These are phyloP conservation scores for Microctenopoma stevenorrisi DNA, from an alignment of 2,797 vertebrate species.

Conservation along the genomic window DNA sequence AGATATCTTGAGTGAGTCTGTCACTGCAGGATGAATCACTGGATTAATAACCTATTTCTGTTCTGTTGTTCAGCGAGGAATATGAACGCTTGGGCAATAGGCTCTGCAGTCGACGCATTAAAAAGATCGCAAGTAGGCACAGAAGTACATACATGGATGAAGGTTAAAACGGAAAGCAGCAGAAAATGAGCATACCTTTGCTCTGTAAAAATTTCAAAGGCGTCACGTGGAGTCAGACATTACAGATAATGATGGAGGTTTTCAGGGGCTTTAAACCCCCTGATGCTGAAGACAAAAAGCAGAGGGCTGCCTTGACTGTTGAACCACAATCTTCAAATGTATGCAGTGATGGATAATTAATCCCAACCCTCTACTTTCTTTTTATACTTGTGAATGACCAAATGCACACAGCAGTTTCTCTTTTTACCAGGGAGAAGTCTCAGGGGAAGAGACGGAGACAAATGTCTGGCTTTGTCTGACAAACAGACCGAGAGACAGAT, in stretches of 20 bases:
- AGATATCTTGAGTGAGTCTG: constrained; percentile 46
- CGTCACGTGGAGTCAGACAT: constrained; percentile 25
- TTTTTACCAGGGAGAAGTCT: constrained; percentile 31
- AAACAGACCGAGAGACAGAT: constrained; percentile 71
- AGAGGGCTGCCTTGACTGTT: constrained; percentile 42
- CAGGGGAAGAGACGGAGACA: constrained; percentile 52
- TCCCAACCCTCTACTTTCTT: constrained; percentile 43
- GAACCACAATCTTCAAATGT: constrained; percentile 54
- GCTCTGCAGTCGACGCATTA: constrained; percentile 35
- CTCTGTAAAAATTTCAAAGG: constrained; percentile 44
- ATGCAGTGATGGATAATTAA: constrained; percentile 63
- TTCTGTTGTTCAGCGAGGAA: constrained; percentile 61
- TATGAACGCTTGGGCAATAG: constrained; percentile 37
- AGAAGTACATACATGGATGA: constrained; percentile 24
- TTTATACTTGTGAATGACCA: constrained; percentile 48
- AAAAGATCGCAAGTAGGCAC: constrained; percentile 14
- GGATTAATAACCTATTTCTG: constrained; percentile 71
- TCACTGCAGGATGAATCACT: constrained; percentile 63
- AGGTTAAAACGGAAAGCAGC: not conserved
- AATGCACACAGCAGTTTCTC: constrained; percentile 37
- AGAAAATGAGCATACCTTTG: constrained; percentile 19
- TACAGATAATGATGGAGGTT: constrained; percentile 46
- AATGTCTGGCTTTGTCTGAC: constrained; percentile 59
- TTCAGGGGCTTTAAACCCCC: constrained; percentile 28
- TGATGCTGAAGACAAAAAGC: constrained; percentile 20